Conservation (phyloP, 2,797 vertebrate species). For the Falco columbarius region DNA sequence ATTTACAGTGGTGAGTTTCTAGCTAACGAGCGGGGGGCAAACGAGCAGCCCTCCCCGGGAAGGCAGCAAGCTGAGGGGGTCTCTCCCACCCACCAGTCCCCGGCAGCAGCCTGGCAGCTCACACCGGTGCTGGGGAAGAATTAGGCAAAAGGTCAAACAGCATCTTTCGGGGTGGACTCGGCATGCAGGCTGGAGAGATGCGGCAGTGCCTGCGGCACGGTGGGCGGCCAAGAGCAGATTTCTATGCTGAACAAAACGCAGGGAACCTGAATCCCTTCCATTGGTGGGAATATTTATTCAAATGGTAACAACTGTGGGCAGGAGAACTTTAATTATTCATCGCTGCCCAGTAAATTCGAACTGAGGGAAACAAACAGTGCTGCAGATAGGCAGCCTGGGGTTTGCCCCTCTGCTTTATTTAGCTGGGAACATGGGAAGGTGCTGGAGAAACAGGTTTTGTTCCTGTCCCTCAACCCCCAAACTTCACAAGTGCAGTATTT, state of each 20-base stretch:
- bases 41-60: background rate
- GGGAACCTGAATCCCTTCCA: background rate
- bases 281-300: slow-evolving; percentile 4
- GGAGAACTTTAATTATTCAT: slow-evolving; percentile 66
- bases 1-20: background rate
- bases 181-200: fast-evolving
- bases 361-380: slow-evolving; percentile 13
- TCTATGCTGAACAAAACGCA: background rate
- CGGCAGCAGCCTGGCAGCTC: background rate
- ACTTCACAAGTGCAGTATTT: slow-evolving; percentile 64
- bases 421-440: slow-evolving; percentile 59
- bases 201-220: background rate
- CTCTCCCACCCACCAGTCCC: background rate
- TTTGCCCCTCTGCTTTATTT: slow-evolving; percentile 57
- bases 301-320: slow-evolving; percentile 36
- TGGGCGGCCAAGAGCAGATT: background rate
- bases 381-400: background rate
- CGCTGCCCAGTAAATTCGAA: slow-evolving; percentile 23
- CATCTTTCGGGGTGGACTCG: fast-evolving
- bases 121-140: background rate
- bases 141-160: background rate
- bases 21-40: background rate
- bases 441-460: slow-evolving; percentile 57
- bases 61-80: background rate
- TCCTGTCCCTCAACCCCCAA: slow-evolving; percentile 55